These are phyloP conservation scores for Pachypanchax playfairii DNA, from an alignment of 2,113 vertebrate genomes.

Conservation along the genomic window DNA sequence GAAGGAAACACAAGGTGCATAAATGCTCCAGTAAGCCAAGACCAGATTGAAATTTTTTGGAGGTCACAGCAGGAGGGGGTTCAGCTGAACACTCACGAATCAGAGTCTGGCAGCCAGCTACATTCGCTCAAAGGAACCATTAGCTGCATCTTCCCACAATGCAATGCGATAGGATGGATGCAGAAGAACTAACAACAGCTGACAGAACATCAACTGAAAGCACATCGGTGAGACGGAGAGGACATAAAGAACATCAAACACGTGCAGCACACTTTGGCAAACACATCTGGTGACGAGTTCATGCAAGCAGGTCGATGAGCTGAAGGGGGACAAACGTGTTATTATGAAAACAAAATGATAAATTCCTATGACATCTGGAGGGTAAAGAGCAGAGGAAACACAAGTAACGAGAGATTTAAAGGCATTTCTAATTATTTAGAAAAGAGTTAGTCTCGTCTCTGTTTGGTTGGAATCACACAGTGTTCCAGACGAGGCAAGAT, in stretches of 20 bases:
- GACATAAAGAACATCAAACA: slow-evolving; percentile 57
- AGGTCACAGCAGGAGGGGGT: slow-evolving; percentile 42
- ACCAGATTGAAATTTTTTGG: slow-evolving; percentile 56
- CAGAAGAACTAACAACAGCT: slow-evolving; percentile 38
- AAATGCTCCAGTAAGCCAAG: slow-evolving; percentile 54
- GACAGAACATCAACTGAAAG: slow-evolving; percentile 20
- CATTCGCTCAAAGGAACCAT: not conserved
- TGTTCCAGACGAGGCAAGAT: slow-evolving; percentile 12
- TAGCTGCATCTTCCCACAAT: slow-evolving; percentile 47
- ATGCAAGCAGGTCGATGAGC: slow-evolving; percentile 44
- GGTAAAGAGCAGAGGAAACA: slow-evolving; percentile 9
- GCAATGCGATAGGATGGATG: slow-evolving; percentile 32
- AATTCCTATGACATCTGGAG: slow-evolving; percentile 63
- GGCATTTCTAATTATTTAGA: slow-evolving; percentile 19
- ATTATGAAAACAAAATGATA: slow-evolving; percentile 74
- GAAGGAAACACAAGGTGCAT: slow-evolving; percentile 63
- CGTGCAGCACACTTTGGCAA: slow-evolving; percentile 37
- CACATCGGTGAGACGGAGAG: slow-evolving; percentile 31
- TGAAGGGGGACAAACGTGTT: slow-evolving; percentile 41
- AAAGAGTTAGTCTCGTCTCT: slow-evolving; percentile 13
- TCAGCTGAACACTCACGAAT: slow-evolving; percentile 24
- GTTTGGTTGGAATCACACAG: not conserved
- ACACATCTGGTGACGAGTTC: slow-evolving; percentile 43
- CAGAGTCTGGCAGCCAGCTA: slow-evolving; percentile 9
- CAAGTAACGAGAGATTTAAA: slow-evolving; percentile 17